phyloP scores from a whole-genome alignment of 2,888 invertebrate genomes.

The Hyposoter didymator region DNA sequence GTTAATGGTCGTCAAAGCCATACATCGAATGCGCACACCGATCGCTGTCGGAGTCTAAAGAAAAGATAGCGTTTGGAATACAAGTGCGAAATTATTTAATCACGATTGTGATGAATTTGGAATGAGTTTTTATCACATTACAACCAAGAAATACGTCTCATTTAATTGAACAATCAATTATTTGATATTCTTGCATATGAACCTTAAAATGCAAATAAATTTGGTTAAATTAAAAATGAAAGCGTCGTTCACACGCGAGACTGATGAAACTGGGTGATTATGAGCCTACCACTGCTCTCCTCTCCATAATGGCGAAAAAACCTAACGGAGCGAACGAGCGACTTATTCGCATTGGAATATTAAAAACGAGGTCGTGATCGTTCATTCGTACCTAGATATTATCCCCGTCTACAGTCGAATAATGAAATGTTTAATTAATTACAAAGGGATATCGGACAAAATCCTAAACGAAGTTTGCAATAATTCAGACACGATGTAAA shows the following conservation, averaged over 20 bases:
- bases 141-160: neutral
- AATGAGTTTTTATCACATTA: neutral
- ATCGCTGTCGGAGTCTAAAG: neutral
- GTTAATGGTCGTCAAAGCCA: neutral
- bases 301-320: slow-evolving; percentile 19
- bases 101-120: neutral
- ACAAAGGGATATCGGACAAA: neutral
- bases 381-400: slow-evolving; percentile 43
- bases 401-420: slow-evolving; percentile 25
- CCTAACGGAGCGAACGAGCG: slow-evolving; percentile 22
- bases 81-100: neutral
- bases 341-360: slow-evolving; percentile 44
- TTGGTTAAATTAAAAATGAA: neutral
- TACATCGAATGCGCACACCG: neutral
- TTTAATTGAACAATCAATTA: neutral
- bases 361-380: slow-evolving; percentile 60
- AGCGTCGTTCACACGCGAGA: slow-evolving; percentile 44
- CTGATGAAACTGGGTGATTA: slow-evolving; percentile 48
- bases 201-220: slow-evolving; percentile 13
- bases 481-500: no score
- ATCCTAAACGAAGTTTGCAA: neutral
- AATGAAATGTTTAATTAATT: slow-evolving; percentile 23
- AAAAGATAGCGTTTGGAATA: neutral
- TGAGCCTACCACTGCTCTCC: neutral
- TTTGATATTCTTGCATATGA: slow-evolving; percentile 9